phyloP scores from a whole-genome alignment of 2,113 vertebrate species.

The Reinhardtius hippoglossoides region DNA sequence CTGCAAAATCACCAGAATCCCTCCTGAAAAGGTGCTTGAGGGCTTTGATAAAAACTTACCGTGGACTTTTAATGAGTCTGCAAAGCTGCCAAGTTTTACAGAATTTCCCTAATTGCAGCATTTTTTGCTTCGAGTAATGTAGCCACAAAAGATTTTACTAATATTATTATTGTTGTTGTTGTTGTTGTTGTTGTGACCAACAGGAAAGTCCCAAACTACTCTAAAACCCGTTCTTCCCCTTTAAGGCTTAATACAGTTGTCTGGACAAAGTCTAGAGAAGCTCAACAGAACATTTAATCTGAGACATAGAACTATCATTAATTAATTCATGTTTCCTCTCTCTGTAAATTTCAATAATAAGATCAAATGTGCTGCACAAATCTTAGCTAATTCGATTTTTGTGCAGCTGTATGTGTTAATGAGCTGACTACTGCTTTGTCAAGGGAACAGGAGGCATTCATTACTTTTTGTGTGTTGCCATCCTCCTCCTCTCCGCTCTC shows the following conservation, averaged over 20 bases:
- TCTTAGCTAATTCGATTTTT: slow-evolving; percentile 7
- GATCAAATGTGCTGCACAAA: neutral
- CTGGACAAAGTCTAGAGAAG: neutral
- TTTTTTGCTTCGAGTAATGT: neutral
- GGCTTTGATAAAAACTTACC: too few relatives aligned
- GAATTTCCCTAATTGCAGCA: neutral
- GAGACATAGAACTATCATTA: neutral
- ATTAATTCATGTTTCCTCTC: neutral
- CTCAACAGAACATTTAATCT: neutral
- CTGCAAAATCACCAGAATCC: too few relatives aligned
- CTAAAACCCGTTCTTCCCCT: neutral
- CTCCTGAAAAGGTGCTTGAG: too few relatives aligned
- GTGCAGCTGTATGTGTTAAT: neutral
- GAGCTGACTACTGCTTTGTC: neutral
- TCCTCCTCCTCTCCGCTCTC: neutral
- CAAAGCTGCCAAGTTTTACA: neutral
- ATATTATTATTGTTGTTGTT: neutral
- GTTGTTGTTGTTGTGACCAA: neutral
- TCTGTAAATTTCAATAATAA: too few relatives aligned
- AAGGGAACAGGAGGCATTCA: neutral
- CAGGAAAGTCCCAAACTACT: neutral
- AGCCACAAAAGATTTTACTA: neutral
- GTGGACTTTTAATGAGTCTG: neutral
- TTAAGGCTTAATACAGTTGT: neutral
- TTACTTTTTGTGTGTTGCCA: neutral